A percentile compares a stretch with the other conserved stretches of the same genome.
Conservation (phyloP, 1,140 invertebrate species). For the Diabrotica virgifera region DNA sequence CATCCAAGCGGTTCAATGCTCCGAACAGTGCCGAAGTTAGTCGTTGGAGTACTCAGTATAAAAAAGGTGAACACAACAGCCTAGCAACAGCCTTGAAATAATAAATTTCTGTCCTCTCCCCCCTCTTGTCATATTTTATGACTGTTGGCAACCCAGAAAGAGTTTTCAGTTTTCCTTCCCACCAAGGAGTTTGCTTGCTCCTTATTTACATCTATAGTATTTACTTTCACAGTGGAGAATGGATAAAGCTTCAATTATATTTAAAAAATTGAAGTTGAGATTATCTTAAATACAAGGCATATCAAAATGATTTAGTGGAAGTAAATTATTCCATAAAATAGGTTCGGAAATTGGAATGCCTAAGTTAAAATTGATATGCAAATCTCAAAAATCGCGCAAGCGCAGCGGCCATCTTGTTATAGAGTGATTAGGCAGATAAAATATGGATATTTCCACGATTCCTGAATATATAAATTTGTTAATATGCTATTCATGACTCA, state of each 20-base stretch:
- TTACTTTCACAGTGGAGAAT: not conserved
- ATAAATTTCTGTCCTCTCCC: not conserved
- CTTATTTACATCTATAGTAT: not conserved
- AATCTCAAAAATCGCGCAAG: slow-evolving; percentile 21
- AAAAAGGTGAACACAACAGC: not conserved
- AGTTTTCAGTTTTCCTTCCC: not conserved
- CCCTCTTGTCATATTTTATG: not conserved
- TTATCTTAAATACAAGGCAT: not conserved
- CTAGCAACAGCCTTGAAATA: slow-evolving; percentile 9
- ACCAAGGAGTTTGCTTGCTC: not conserved
- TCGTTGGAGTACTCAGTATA: not conserved
- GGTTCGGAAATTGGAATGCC: not conserved
- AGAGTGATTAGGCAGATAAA: slow-evolving; percentile 17
- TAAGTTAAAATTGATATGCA: slow-evolving; percentile 3
- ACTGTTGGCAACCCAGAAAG: not conserved
- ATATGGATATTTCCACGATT: not conserved
- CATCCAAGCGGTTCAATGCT: not conserved
- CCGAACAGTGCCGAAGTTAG: not conserved
- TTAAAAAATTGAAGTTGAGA: no score
- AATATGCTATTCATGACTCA: not conserved
- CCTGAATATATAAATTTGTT: not conserved
- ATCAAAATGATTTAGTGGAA: not conserved
- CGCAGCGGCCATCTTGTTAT: slow-evolving; percentile 29
- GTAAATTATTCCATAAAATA: not conserved
- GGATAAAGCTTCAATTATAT: not conserved